Percentiles rank a stretch among this genome's conserved stretches.
Evolutionary conservation across 2,797 vertebrate genomes (phyloP).

Genomic region (Liasis olivaceus): DNA sequence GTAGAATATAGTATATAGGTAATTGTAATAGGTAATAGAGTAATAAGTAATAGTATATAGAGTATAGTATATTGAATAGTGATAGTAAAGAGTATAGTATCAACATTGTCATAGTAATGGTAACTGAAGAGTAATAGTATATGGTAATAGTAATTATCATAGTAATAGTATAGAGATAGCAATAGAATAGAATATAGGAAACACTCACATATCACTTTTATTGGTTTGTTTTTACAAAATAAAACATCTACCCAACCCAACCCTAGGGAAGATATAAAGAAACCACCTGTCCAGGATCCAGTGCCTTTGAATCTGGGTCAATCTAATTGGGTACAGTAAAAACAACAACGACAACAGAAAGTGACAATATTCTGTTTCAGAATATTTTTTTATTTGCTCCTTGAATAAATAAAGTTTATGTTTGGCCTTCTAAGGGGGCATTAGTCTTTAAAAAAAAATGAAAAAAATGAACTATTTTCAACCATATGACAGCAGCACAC

Average conservation of each 20-base stretch:
- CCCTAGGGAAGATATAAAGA: neutral
- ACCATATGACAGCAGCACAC: neutral
- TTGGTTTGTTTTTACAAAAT: neutral
- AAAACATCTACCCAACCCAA: neutral
- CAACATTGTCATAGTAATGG: no score
- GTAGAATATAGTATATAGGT: no score
- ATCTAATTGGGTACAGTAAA: neutral
- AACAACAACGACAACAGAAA: no score
- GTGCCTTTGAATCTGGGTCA: neutral
- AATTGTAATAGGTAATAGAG: no score
- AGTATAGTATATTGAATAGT: no score
- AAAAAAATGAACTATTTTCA: neutral
- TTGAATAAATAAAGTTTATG: neutral
- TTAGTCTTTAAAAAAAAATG: neutral
- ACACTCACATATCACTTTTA: no score
- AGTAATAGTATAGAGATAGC: no score
- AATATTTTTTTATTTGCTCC: conserved; percentile 34
- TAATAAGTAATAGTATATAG: no score
- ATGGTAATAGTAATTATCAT: no score
- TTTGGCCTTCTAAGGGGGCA: conserved; percentile 11
- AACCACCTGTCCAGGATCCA: neutral
- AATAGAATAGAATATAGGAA: no score
- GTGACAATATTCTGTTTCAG: neutral
- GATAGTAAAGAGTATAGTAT: no score
- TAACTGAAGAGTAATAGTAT: no score